Evolutionary conservation across 1,140 invertebrate species (phyloP), one percentile per base, ranked within the genome.

Genomic region (Hylyphantes graminicola): DNA sequence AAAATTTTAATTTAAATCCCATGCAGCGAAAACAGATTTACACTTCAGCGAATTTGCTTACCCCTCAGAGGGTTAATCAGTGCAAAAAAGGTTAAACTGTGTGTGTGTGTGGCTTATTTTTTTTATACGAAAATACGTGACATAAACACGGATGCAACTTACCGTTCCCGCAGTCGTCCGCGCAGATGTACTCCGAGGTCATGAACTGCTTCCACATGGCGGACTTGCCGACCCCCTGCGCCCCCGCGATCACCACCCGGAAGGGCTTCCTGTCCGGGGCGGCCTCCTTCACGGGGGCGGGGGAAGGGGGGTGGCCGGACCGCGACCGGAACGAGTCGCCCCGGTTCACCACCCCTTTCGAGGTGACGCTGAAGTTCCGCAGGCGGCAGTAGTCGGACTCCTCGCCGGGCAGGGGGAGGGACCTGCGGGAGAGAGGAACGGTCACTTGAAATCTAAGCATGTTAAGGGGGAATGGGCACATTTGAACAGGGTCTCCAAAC

Each of bases 141-240:
- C 7, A 70, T 50, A 70, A 70, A 19, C 15, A 72, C 13, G 3
- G 12, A 48, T 0, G 55, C 65, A 54, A 85, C 86, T 87, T 86
- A 89, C 88, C 88, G 53, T 93, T 92, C 87, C 93, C 93, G 86
- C 93, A 91, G 86, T 97, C 96, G 88, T 96, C 96, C 19, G 95
- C 95, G 88, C 96, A 97, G 88, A 97, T 97, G 88, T 95, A 96
- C 88, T 98, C 96, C 70, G 96, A 97, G 59, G 96, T 97, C 92
- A 96, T 94, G 88, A 98, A 98, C 90, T 98, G 96, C 86, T 94
- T 94, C 87, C 96, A 93, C 3, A 98, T 92, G n/a, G 96, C 94
- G 0, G 96, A 95, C 90, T 97, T 98, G 17, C 96, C 96, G 8
- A 97, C 96, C 0, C 95, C 96, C 10, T 93, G 92, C 0, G 94